phyloP scores from a whole-genome alignment of 2,888 invertebrate species.

The Lysandra coridon region DNA sequence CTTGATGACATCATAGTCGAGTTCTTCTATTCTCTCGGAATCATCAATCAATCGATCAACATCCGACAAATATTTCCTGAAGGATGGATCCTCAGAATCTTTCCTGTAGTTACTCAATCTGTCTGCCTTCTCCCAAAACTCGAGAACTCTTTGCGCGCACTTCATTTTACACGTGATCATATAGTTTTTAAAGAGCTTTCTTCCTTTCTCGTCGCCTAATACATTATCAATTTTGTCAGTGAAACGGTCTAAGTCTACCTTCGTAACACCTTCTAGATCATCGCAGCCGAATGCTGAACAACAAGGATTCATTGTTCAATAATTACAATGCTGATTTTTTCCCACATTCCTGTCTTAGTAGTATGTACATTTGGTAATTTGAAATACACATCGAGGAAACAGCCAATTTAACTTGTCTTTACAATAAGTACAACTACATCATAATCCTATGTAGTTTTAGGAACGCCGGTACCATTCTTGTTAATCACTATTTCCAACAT shows the following conservation, averaged over 20 bases:
- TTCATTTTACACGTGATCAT: slow-evolving; percentile 69
- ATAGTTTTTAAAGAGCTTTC: slow-evolving; percentile 69
- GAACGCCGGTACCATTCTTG: neutral
- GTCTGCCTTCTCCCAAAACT: slow-evolving; percentile 70
- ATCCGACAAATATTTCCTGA: slow-evolving; percentile 56
- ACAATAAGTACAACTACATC: neutral
- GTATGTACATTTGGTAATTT: neutral
- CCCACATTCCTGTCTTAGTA: neutral
- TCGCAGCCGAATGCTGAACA: slow-evolving; percentile 73
- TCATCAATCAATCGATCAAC: slow-evolving; percentile 62
- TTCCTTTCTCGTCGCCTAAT: slow-evolving; percentile 70
- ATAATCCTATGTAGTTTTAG: neutral
- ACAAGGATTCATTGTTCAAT: slow-evolving; percentile 69
- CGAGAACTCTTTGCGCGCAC: slow-evolving; percentile 61
- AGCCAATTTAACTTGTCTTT: neutral
- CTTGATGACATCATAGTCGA: slow-evolving; percentile 71
- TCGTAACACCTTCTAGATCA: slow-evolving; percentile 66
- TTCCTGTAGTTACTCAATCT: slow-evolving; percentile 59
- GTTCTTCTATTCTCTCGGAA: slow-evolving; percentile 67
- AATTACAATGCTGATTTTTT: neutral
- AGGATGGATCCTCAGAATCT: slow-evolving; percentile 57
- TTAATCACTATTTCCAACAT: neutral
- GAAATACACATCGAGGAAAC: neutral
- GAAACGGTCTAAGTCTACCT: slow-evolving; percentile 73
- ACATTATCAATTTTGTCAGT: slow-evolving; percentile 77